Evolutionary conservation across 2,113 vertebrate species (phyloP), one percentile per base, ranked within the genome.

Genomic region (Larimichthys crocea): DNA sequence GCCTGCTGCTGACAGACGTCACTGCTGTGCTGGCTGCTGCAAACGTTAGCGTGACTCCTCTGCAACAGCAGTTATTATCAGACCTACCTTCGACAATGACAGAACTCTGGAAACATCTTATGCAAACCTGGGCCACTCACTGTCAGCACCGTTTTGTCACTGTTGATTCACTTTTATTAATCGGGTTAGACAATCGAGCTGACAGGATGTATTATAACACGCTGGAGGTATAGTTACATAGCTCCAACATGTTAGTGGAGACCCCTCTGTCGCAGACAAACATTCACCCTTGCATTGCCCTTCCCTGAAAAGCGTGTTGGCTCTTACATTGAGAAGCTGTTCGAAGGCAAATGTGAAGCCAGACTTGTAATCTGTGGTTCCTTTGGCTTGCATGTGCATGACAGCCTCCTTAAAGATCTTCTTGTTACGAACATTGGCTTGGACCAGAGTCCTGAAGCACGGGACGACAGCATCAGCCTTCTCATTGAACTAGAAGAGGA

Each of bases 311-410:
- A 31, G 56, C 29, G 52, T 31, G 31, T 29, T 53, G 74, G 66
- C 56, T 85, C 97, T 99, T 95, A 99, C 98, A 0, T 99, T 99
- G 87, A 99, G 96, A 88, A 99, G 97, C 94, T 99, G 98, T 89
- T 98, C 96, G 62, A 99, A 99, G 92, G 98, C 98, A 0, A 98
- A 99, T 67, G 98, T 96, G 86, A 99, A 99, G 91, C 98, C 98
- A n/a, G 98, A 96, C 92, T 99, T 99, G 95, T 99, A 99, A 94
- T 98, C 98, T 0, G 98, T 99, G 0, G 97, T 99, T 86, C 98
- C 98, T 92, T 99, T 98, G 79, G 98, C 98, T 87, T 96, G 96
- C 97, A 99, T 99, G 26, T 96, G 94, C 92, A 95, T 96, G 83
- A 99, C 97, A 0, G 97, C 96, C 67, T 98, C 96, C 93, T 99